phyloP scores from a whole-genome alignment of 2,113 vertebrate genomes.

The Oryzias javanicus region DNA sequence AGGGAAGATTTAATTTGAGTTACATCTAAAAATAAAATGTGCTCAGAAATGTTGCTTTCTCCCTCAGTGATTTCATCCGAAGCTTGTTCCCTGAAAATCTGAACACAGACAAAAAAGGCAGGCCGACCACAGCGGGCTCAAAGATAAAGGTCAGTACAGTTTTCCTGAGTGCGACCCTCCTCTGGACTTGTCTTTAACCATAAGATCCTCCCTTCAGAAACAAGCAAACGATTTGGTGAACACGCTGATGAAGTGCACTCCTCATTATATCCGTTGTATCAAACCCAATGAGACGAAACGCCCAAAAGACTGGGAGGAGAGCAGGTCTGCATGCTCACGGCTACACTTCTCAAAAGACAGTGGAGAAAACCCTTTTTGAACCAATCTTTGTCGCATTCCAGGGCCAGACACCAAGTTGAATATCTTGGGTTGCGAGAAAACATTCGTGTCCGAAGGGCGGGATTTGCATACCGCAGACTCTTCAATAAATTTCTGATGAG shows the following conservation, averaged over 20 bases:
- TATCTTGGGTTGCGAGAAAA: constrained; percentile 95
- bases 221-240: constrained; percentile 95
- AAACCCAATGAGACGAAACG: constrained; percentile 97
- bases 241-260: constrained; percentile 93
- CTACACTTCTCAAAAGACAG: neutral
- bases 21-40: neutral
- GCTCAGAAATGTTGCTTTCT: neutral
- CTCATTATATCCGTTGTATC: constrained; percentile 98
- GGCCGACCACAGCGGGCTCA: constrained; percentile 86
- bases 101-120: constrained; percentile 89
- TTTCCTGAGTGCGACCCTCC: neutral
- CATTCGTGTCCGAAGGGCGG: constrained; percentile 89
- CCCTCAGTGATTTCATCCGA: constrained; percentile 82
- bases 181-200: neutral
- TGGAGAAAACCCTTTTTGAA: neutral
- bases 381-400: constrained; percentile 22
- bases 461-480: constrained; percentile 89
- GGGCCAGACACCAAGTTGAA: constrained; percentile 93
- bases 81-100: constrained; percentile 94
- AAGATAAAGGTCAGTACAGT: constrained; percentile 89
- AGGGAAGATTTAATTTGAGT: neutral
- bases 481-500: constrained; percentile 93
- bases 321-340: constrained; percentile 77
- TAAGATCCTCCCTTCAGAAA: constrained; percentile 73
- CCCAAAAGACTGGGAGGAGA: constrained; percentile 95